Evolutionary conservation across 2,888 invertebrate genomes (phyloP).

Genomic region (Dromius quadrimaculatus): DNA sequence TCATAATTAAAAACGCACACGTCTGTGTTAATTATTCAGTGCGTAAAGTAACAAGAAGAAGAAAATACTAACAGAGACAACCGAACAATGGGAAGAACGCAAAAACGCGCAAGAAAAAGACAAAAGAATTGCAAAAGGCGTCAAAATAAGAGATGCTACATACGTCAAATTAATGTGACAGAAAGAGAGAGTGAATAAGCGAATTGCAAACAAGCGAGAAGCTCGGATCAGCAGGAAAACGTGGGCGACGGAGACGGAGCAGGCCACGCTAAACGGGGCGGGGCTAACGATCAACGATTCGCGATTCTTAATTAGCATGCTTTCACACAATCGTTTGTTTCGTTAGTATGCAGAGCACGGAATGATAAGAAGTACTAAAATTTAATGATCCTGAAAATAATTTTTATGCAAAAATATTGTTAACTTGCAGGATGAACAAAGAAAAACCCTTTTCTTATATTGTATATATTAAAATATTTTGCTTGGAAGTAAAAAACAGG

Average conservation of each 20-base stretch:
- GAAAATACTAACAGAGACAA: slow-evolving; percentile 31
- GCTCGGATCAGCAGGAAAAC: not conserved
- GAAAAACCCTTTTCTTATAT: slow-evolving; percentile 8
- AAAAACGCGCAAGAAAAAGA: slow-evolving; percentile 50
- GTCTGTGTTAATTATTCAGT: slow-evolving; percentile 45
- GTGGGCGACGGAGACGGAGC: slow-evolving; percentile 8
- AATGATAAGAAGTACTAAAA: slow-evolving; percentile 32
- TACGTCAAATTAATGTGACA: slow-evolving; percentile 52
- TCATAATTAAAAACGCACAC: slow-evolving; percentile 48
- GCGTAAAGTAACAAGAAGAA: slow-evolving; percentile 33
- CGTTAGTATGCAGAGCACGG: not conserved
- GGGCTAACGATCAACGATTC: not conserved
- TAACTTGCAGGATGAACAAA: not conserved
- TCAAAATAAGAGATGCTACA: slow-evolving; percentile 52
- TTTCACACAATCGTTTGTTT: not conserved
- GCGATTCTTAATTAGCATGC: not conserved
- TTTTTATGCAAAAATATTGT: slow-evolving; percentile 37
- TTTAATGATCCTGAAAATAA: slow-evolving; percentile 34
- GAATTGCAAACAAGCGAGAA: slow-evolving; percentile 31
- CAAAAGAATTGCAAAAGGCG: slow-evolving; percentile 52
- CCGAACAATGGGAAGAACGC: slow-evolving; percentile 41
- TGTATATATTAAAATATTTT: slow-evolving; percentile 42
- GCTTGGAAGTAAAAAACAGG: slow-evolving; percentile 22
- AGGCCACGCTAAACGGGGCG: slow-evolving; percentile 47
- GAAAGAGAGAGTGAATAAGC: slow-evolving; percentile 48